phyloP scores from a whole-genome alignment of 2,797 vertebrate genomes.

The Macropodus opercularis region DNA sequence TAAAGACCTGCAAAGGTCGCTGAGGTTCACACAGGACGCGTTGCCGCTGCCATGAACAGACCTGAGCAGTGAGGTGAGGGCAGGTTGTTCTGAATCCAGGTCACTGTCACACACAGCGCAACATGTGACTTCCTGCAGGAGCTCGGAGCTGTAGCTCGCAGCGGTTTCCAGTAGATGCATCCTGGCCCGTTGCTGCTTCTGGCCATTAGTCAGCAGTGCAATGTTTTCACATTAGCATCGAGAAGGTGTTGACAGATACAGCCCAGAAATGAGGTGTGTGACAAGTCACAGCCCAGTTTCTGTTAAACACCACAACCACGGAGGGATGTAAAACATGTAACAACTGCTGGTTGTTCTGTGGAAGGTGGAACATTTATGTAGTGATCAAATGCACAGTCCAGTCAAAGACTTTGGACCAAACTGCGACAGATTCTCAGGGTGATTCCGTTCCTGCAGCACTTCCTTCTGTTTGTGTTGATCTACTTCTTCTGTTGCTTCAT shows the following conservation, averaged over 20 bases:
- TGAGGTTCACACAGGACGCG: background rate
- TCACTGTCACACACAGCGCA: conserved; percentile 37
- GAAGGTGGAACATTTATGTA: background rate
- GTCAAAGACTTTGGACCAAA: background rate
- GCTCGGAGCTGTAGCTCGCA: background rate
- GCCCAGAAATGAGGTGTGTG: too few relatives aligned
- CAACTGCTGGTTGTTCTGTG: background rate
- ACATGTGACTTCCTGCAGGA: too few relatives aligned
- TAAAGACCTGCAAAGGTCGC: too few relatives aligned
- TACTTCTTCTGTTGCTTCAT: conserved; percentile 8
- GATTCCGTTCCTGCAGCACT: background rate
- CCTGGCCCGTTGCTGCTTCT: too few relatives aligned
- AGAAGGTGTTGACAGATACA: too few relatives aligned
- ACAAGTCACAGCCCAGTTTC: too few relatives aligned
- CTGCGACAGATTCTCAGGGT: background rate
- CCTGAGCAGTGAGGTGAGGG: background rate
- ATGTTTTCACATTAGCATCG: too few relatives aligned
- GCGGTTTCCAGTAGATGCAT: too few relatives aligned
- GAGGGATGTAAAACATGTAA: too few relatives aligned
- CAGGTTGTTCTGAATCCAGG: conserved; percentile 6
- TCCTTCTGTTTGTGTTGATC: conserved; percentile 9
- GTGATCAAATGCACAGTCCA: too few relatives aligned
- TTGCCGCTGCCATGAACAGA: background rate
- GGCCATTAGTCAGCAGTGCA: too few relatives aligned
- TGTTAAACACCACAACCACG: too few relatives aligned